Base-by-base conservation (phyloP, 2,113 vertebrate species). In the Cygnus buccinator region DNA sequence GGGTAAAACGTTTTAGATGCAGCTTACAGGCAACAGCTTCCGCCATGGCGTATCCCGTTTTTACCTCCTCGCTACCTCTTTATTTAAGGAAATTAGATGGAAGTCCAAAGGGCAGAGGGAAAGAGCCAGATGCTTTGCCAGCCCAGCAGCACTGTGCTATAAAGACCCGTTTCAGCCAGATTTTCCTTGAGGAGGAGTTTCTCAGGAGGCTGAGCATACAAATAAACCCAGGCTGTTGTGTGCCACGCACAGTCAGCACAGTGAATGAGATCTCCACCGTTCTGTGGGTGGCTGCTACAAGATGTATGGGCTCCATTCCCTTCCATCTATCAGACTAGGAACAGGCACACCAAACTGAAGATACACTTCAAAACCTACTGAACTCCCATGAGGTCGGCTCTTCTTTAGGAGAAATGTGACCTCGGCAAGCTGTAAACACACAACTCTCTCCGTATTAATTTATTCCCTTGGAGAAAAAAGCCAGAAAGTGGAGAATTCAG, bases 1-100 rank as follows among this genome's bases (percentile, higher is more conserved):
- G 41, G 55, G 31, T 37, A 70, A 81, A 77, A 44, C 10, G 16
- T 35, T 89, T 62, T 9, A 37, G 28, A 33, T 35, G 33, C 18
- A 41, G 48, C 35, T 86, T 54, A 43, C 2, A 5, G 61, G 46
- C 23, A 74, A 29, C 1, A 4, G 23, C n/a, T 68, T 13, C 74
- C 29, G 35, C 25, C 23, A 4, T 0, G 2, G 29, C 7, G 68
- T 12, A 33, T 33, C 20, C 0, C 0, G 22, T 29, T 21, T 21
- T 50, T 3, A 17, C 1, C 22, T 26, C 29, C 44, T 52, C 9
- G 0, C 25, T 3, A 43, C 1, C 18, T 26, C 31, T n/a, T 63
- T 14, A 25, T 18, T 1, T 33, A 14, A 25, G 72, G 33, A 50
- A 85, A 87, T 17, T 35, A 62, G 41, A 39, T 6, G 8, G 35